phyloP scores from a whole-genome alignment of 2,888 invertebrate species.

The Mythimna impura region DNA sequence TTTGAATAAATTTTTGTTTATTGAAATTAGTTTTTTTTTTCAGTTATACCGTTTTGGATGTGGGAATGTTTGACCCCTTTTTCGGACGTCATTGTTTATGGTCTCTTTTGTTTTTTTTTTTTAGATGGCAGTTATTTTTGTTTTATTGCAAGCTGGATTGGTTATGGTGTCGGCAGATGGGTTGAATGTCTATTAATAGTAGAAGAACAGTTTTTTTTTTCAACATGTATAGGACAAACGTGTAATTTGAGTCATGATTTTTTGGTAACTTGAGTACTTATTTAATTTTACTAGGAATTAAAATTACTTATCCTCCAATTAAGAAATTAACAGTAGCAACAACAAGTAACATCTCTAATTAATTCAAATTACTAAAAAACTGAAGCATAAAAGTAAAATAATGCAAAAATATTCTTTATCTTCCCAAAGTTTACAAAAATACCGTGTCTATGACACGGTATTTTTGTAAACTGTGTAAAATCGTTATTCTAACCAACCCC shows the following conservation, averaged over 20 bases:
- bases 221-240: neutral
- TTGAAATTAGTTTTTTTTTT: conserved; percentile 84
- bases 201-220: neutral
- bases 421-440: no score
- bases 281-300: neutral
- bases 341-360: no score
- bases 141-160: conserved; percentile 71
- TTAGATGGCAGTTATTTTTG: conserved; percentile 75
- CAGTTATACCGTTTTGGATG: conserved; percentile 72
- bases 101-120: conserved; percentile 78
- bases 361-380: neutral
- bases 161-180: conserved; percentile 72
- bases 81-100: conserved; percentile 77
- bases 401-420: no score
- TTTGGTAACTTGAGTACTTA: neutral
- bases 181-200: conserved; percentile 51
- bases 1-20: conserved; percentile 69
- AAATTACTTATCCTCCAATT: neutral
- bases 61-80: conserved; percentile 86
- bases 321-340: neutral
- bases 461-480: no score
- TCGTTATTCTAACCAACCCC: no score
- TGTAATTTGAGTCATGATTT: neutral
- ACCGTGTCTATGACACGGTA: no score
- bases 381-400: no score